Evolutionary conservation across 2,797 vertebrate genomes (phyloP).

Genomic region (Macrochelys suwanniensis): DNA sequence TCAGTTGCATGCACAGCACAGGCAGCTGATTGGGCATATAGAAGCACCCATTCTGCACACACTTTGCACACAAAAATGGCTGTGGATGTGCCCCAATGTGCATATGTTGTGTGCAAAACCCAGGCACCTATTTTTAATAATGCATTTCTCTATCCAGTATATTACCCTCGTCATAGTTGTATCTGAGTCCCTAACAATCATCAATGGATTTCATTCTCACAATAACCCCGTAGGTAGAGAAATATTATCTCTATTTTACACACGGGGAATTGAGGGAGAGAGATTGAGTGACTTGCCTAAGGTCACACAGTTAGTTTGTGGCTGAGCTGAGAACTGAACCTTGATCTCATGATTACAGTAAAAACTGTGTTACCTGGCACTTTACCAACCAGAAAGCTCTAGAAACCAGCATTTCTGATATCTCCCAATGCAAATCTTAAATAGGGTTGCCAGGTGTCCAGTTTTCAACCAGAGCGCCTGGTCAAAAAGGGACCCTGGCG

Average conservation of each 20-base stretch:
- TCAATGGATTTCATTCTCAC: background rate
- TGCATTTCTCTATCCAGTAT: background rate
- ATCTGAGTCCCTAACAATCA: background rate
- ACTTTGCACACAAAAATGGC: background rate
- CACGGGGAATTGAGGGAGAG: background rate
- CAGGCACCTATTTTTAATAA: background rate
- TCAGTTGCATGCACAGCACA: background rate
- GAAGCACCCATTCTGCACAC: background rate
- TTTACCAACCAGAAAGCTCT: too few species aligned
- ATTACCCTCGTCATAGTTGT: too few species aligned
- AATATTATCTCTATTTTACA: background rate
- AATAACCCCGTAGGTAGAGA: background rate
- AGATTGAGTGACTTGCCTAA: background rate
- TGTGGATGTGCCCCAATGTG: background rate
- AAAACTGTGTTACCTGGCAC: too few species aligned
- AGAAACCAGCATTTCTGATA: too few species aligned
- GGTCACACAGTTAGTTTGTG: background rate
- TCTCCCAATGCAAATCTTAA: too few species aligned
- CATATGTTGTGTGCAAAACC: background rate
- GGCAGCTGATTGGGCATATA: background rate
- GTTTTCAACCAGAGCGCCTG: too few species aligned
- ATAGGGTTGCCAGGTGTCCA: too few species aligned
- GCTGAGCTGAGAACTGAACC: background rate
- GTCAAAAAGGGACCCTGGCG: too few species aligned
- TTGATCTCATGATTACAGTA: background rate